Base-by-base conservation (phyloP, 1,140 invertebrate species). In the Pseudobourletiella spinata region DNA sequence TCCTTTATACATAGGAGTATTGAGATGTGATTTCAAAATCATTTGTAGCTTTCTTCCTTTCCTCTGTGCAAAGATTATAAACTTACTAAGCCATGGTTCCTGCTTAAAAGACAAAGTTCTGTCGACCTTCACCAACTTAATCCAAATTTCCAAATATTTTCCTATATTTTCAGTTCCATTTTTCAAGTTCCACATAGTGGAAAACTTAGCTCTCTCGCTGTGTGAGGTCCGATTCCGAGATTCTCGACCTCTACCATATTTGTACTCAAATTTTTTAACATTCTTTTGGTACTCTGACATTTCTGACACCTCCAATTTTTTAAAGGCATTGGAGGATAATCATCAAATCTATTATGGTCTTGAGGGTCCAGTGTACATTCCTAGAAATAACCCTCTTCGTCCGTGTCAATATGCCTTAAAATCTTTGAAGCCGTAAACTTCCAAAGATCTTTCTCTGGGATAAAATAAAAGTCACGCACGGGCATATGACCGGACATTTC, bases 311-410 rank as follows among this genome's bases (percentile, higher is more conserved):
- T 11, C n/a, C 1, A 65, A 54, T 26, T n/a, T n/a, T n/a, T n/a
- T n/a, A n/a, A n/a, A n/a, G 76, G 69, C 61, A 75, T 75, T 63
- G 80, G 75, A 25, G 79, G 79, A 32, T 79, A 77, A 65, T 79
- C 75, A 62, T 73, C 76, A 71, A 82, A 79, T 1, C 18, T 6
- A 69, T 82, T 73, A 72, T 82, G 81, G 14, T 82, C 42, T 20
- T 75, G 2, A 54, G 68, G 4, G 2, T 67, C 42, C 16, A 77
- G 30, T 61, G 73, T 65, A 8, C 73, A 66, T 50, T 83, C 80
- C 29, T 83, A 69, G 56, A 82, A 78, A 64, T 77, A 83, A 4
- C 81, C 80, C 44, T 62, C 65, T 28, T 70, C 22, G 62, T 72
- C 69, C 28, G 8, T 25, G n/a, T n/a, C n/a, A n/a, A n/a, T n/a